Evolutionary conservation across 2,113 vertebrate species (phyloP), one percentile per base, ranked within the genome.

Genomic region (Myotis yumanensis): DNA sequence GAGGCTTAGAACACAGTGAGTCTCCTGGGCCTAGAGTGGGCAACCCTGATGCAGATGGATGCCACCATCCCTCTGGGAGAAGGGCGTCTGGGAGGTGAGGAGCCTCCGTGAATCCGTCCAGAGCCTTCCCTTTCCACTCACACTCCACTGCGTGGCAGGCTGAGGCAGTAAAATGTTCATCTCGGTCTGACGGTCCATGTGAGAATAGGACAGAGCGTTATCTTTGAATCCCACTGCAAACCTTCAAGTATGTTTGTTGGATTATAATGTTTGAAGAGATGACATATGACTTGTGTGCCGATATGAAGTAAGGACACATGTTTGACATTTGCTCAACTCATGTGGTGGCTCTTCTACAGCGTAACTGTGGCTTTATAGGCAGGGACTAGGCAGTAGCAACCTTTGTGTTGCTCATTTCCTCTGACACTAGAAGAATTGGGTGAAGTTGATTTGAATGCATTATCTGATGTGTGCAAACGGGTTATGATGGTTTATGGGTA

Each of bases 11-110:
- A 32, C 7, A 71, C n/a, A 54, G 52, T 0, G 0, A 3, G 4
- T 25, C n/a, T 68, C 23, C 22, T 71, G 23, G 48, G 32, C 2
- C 46, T 7, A 0, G 0, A 0, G 2, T 23, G 9, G 15, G 57
- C 5, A 4, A 11, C 80, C 22, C 22, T 0, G 1, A 48, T 28
- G 57, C 40, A 43, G 48, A 2, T 2, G 7, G 37, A 40, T 37
- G 22, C 48, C 32, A 46, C 23, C 1, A 7, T 1, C 3, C 28
- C 5, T 17, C 43, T 11, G 30, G 37, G 64, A 59, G 35, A 40
- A 32, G 25, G 23, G n/a, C 40, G 1, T 15, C 17, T 1, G 22
- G 79, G 22, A 51, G 32, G 2, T 7, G 10, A 17, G 22, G 54
- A 48, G 35, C 6, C 20, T 48, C 76, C 8, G 18, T 14, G 20